These are phyloP conservation scores for Autographa pulchrina DNA, from an alignment of 2,888 invertebrate genomes.

Conservation along the genomic window DNA sequence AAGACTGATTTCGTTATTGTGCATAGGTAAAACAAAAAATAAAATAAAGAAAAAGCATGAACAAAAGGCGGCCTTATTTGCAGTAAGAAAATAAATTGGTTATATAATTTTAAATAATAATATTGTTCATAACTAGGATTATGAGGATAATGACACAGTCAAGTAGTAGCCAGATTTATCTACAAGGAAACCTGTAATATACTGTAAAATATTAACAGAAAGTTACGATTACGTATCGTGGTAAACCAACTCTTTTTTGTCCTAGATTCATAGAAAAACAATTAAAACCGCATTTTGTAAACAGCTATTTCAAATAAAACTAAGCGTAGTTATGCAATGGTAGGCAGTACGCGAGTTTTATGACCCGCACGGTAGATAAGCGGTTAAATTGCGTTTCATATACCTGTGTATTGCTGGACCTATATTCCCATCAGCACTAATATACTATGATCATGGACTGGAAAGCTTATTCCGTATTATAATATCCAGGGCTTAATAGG, in stretches of 20 bases:
- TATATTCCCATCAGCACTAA: background rate
- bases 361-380: conserved; percentile 46
- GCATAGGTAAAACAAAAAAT: no score
- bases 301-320: conserved; percentile 27
- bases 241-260: background rate
- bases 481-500: background rate
- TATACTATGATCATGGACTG: background rate
- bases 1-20: no score
- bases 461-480: background rate
- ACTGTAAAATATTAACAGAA: background rate
- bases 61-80: no score
- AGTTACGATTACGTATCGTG: background rate
- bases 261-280: background rate
- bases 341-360: conserved; percentile 37
- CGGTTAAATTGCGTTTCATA: conserved; percentile 34
- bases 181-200: background rate
- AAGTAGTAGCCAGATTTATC: background rate
- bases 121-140: no score
- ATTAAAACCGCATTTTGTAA: conserved; percentile 12
- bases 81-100: no score
- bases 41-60: no score
- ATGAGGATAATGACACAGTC: no score
- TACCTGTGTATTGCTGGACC: conserved; percentile 1
- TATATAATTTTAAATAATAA: no score
- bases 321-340: conserved; percentile 15